phyloP scores from a whole-genome alignment of 2,797 vertebrate genomes.

The Columba guinea region DNA sequence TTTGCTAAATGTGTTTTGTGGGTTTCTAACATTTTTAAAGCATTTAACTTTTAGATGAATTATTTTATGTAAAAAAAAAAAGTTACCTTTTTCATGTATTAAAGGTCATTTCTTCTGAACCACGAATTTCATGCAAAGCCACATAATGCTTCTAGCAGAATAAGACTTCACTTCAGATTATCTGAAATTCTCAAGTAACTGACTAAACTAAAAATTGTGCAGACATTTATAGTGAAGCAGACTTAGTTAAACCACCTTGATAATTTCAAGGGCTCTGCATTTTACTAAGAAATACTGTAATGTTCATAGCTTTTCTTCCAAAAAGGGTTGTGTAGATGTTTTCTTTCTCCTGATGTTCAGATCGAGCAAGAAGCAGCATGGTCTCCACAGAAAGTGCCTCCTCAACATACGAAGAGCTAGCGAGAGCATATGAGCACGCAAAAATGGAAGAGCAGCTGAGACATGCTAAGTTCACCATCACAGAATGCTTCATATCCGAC shows the following conservation, averaged over 20 bases:
- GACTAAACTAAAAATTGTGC: neutral
- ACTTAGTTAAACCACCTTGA: neutral
- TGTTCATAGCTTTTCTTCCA: neutral
- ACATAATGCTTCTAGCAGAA: neutral
- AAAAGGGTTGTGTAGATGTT: neutral
- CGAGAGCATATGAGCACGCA: constrained; percentile 95
- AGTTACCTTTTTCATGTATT: neutral
- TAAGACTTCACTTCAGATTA: neutral
- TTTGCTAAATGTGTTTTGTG: neutral
- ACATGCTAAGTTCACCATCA: constrained; percentile 99
- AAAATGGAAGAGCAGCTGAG: constrained; percentile 99
- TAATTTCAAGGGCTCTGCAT: neutral
- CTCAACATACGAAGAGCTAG: constrained; percentile 97
- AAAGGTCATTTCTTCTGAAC: neutral
- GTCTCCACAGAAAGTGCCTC: constrained; percentile 99
- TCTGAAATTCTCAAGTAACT: neutral
- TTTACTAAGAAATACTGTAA: neutral
- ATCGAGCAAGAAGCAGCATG: constrained; percentile 99
- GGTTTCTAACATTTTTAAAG: neutral
- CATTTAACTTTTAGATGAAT: neutral
- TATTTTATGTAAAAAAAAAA: neutral
- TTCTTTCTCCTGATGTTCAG: constrained; percentile 61
- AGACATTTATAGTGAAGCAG: neutral
- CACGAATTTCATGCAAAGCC: neutral
- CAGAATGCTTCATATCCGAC: constrained; percentile 99